Evolutionary conservation across 2,888 invertebrate genomes (phyloP).

Genomic region (Troilus luridus): DNA sequence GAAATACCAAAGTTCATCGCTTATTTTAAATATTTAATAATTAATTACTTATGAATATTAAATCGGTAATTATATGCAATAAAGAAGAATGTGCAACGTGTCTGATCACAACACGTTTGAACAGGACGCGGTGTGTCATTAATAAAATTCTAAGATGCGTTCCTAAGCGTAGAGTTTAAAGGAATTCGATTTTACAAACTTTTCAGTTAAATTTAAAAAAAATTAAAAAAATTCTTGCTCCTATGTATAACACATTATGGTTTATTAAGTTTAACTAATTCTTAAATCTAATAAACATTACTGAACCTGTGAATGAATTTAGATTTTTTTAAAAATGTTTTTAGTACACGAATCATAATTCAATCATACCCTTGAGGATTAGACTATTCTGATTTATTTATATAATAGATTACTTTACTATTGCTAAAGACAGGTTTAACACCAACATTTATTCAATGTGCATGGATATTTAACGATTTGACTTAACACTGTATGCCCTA

Average conservation of each 20-base stretch:
- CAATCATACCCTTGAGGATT: background rate
- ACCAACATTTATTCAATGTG: background rate
- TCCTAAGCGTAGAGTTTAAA: background rate
- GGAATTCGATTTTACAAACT: conserved; percentile 1
- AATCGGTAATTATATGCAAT: too few species aligned
- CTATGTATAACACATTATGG: too few species aligned
- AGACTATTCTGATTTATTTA: background rate
- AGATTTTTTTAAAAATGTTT: too few species aligned
- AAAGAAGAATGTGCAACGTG: background rate
- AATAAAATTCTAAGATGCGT: conserved; percentile 1
- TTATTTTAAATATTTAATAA: too few species aligned
- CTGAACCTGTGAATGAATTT: too few species aligned
- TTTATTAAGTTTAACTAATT: too few species aligned
- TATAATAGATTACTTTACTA: background rate
- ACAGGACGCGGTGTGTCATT: conserved; percentile 35
- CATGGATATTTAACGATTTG: background rate
- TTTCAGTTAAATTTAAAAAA: background rate
- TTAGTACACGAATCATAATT: background rate
- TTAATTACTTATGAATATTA: too few species aligned
- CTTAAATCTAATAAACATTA: too few species aligned
- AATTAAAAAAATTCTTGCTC: too few species aligned
- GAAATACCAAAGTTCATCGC: too few species aligned
- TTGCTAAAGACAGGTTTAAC: background rate
- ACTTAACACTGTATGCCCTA: background rate
- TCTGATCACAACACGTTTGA: background rate